A percentile compares a stretch with the other conserved stretches of the same genome.
Evolutionary conservation across 1,140 invertebrate genomes (phyloP).

Genomic region (Hirudo medicinalis): DNA sequence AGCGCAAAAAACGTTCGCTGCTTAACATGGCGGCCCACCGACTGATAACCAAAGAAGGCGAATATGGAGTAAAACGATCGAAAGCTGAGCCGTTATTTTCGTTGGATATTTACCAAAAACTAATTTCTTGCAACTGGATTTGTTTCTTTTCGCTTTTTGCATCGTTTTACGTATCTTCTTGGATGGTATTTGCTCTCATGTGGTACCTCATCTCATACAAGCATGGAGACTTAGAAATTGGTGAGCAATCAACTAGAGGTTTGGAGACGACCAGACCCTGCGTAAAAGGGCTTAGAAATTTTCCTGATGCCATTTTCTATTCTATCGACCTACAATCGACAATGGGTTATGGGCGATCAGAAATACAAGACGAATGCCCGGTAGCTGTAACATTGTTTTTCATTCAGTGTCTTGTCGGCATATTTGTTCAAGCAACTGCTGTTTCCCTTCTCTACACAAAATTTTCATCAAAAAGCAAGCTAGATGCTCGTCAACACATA

Average conservation of each 20-base stretch:
- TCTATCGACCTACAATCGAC: conserved; percentile 9
- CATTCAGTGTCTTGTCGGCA: conserved; percentile 1
- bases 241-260: not conserved
- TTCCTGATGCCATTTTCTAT: not conserved
- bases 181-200: not conserved
- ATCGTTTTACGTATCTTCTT: not conserved
- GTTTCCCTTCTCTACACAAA: not conserved
- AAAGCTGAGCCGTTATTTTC: not conserved
- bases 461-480: not conserved
- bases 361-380: conserved; percentile 9
- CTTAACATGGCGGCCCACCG: not conserved
- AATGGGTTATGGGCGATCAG: not conserved
- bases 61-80: not conserved
- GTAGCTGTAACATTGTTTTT: not conserved
- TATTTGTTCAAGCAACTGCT: not conserved
- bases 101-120: not conserved
- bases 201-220: not conserved
- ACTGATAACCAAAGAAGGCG: not conserved
- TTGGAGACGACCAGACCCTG: not conserved
- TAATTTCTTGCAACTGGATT: not conserved
- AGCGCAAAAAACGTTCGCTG: not conserved
- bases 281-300: not conserved
- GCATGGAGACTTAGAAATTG: not conserved
- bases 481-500: no score
- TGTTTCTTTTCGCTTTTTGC: not conserved